Percentiles rank a stretch among this genome's conserved stretches.
Conservation (phyloP, 2,888 invertebrate genomes). For the Tipula lateralis region DNA sequence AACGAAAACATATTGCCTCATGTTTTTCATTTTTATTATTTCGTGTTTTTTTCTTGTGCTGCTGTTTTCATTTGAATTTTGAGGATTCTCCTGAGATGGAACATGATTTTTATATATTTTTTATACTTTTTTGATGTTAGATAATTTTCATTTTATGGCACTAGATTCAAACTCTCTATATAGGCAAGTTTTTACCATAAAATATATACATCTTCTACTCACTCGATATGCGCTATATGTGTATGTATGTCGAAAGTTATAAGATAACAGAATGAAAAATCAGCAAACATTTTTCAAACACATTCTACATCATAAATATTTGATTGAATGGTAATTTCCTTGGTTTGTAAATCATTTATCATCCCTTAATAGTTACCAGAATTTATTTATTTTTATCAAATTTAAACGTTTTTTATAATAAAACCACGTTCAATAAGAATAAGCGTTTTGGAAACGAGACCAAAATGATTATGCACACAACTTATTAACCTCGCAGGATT, state of each 20-base stretch:
- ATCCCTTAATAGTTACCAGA: not conserved
- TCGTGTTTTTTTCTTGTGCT: not conserved
- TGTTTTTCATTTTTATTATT: not conserved
- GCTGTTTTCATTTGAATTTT: not conserved
- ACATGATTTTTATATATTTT: constrained; percentile 15
- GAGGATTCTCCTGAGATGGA: not conserved
- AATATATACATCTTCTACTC: not conserved
- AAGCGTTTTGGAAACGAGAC: too few species aligned
- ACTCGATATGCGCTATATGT: not conserved
- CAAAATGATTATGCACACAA: too few species aligned
- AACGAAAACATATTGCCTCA: not conserved
- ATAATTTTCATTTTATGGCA: not conserved
- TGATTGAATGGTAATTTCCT: not conserved
- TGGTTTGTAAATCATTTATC: not conserved
- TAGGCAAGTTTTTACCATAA: not conserved
- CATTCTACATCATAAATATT: not conserved
- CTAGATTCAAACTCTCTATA: not conserved
- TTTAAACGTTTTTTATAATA: not conserved
- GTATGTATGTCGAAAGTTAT: not conserved
- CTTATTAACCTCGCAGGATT: too few species aligned
- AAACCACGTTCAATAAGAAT: too few species aligned
- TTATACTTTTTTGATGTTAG: constrained; percentile 19
- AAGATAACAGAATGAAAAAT: not conserved
- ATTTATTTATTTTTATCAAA: not conserved
- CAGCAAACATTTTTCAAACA: not conserved